A percentile compares a stretch with the other conserved stretches of the same genome.
These are phyloP conservation scores for Saturnia pavonia DNA, from an alignment of 2,888 invertebrate species.

Conservation along the genomic window DNA sequence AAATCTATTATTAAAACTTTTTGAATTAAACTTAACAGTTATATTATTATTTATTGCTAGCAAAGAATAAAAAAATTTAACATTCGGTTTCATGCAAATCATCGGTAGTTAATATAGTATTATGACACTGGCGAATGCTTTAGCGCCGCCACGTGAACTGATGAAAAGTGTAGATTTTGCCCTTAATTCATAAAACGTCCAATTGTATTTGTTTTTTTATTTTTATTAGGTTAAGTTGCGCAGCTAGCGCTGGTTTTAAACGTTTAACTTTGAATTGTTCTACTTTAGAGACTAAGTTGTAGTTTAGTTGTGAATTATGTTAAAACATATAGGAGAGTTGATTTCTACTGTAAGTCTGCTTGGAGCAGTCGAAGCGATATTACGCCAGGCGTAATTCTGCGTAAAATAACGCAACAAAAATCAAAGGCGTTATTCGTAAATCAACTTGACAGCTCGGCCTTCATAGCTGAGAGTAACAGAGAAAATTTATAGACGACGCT, in stretches of 20 bases:
- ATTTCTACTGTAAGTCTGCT: neutral
- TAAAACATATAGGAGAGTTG: neutral
- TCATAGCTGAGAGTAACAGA: neutral
- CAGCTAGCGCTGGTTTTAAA: neutral
- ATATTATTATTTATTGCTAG: no score
- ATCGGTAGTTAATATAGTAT: neutral
- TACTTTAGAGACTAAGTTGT: neutral
- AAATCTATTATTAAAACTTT: neutral
- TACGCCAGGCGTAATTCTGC: neutral
- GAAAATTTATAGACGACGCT: neutral
- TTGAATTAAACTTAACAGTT: neutral
- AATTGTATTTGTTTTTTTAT: neutral
- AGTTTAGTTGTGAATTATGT: slow-evolving; percentile 4
- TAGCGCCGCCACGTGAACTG: neutral
- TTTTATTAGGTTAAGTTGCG: neutral
- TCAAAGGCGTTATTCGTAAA: neutral
- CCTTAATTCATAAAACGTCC: slow-evolving; percentile 8
- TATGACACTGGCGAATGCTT: neutral
- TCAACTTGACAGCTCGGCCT: neutral
- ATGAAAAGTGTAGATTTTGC: neutral
- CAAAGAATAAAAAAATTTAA: neutral
- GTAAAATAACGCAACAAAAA: neutral
- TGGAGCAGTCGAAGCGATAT: neutral
- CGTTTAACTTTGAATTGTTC: neutral
- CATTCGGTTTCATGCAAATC: neutral